A percentile compares a stretch with the other conserved stretches of the same genome.
phyloP scores from a whole-genome alignment of 2,888 invertebrate species.

The Clivina fossor region DNA sequence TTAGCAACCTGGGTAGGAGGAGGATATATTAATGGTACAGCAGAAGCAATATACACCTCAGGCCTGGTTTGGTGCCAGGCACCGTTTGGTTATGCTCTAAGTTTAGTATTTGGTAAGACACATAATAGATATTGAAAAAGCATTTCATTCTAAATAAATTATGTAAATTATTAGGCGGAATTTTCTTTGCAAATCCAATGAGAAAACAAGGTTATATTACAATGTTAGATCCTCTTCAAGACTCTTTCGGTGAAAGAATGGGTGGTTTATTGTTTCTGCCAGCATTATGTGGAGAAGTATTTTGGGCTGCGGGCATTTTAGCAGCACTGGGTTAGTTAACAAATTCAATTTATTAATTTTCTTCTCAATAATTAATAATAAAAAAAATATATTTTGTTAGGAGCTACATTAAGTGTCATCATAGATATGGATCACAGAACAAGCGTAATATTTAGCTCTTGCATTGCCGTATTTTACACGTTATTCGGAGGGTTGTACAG shows the following conservation, averaged over 20 bases:
- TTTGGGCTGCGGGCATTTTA: constrained; percentile 98
- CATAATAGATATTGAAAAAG: not conserved
- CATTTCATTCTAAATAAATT: not conserved
- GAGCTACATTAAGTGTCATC: constrained; percentile 95
- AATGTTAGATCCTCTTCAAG: constrained; percentile 97
- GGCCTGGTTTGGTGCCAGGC: constrained; percentile 98
- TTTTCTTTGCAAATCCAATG: constrained; percentile 99
- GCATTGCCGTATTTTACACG: constrained; percentile 96
- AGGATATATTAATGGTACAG: constrained; percentile 98
- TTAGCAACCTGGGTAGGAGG: constrained; percentile 99
- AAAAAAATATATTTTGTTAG: constrained; percentile 53
- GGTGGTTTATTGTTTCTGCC: constrained; percentile 95
- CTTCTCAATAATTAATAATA: not conserved
- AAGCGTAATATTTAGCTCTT: constrained; percentile 92
- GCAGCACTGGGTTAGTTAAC: constrained; percentile 79
- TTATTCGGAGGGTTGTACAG: constrained; percentile 97
- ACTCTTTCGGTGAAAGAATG: constrained; percentile 95
- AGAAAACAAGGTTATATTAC: constrained; percentile 96
- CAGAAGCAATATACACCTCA: constrained; percentile 91
- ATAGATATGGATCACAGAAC: constrained; percentile 93
- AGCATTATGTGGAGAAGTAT: constrained; percentile 95
- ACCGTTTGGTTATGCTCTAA: constrained; percentile 97
- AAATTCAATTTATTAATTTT: not conserved
- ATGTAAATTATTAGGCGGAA: constrained; percentile 70
- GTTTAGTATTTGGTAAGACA: constrained; percentile 83